Evolutionary conservation across 2,888 invertebrate genomes (phyloP), one percentile per base, ranked within the genome.

Genomic region (Drosophila rubida): DNA sequence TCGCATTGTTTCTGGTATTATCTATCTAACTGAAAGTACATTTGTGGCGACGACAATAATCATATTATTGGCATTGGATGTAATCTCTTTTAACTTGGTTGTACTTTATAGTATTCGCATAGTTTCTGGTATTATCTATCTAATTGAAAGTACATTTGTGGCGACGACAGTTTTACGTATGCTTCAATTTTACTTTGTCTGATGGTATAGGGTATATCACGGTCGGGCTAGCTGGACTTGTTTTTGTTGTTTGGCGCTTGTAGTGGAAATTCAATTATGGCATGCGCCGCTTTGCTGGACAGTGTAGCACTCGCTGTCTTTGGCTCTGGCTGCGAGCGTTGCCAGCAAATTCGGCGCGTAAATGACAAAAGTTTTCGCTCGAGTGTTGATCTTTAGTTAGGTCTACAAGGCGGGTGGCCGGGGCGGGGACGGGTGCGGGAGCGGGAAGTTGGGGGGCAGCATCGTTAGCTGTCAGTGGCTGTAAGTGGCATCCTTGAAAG

Each of bases 401-500:
- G 74, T 75, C 57, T 73, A 72, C 42, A 45, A 22, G 30, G 19
- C 19, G 4, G 51, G 13, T 2, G 6, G 5, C 2, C 6, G 22
- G 13, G n/a, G 41, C 46, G 55, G 13, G 6, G 32, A 13, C 2
- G 44, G 13, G 14, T 1, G 6, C 9, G 49, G 48, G 9, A 11
- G 37, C 6, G 37, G 39, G 27, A n/a, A n/a, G n/a, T n/a, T n/a
- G n/a, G n/a, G 59, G 69, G 78, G 80, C 87, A 82, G 81, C 88
- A 75, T 82, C 86, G 87, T 87, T 82, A 87, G 86, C 86, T 79
- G 80, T 67, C 87, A 76, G 73, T 77, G 59, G 54, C 78, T 82
- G 86, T 82, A 84, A 82, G 87, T 87, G 85, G 82, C 80, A 86
- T 82, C 77, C 88, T 82, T 87, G 86, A 82, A 85, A 82, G 65